Base-by-base conservation (phyloP, 2,113 vertebrate genomes). In the Paradisaea rubra region DNA sequence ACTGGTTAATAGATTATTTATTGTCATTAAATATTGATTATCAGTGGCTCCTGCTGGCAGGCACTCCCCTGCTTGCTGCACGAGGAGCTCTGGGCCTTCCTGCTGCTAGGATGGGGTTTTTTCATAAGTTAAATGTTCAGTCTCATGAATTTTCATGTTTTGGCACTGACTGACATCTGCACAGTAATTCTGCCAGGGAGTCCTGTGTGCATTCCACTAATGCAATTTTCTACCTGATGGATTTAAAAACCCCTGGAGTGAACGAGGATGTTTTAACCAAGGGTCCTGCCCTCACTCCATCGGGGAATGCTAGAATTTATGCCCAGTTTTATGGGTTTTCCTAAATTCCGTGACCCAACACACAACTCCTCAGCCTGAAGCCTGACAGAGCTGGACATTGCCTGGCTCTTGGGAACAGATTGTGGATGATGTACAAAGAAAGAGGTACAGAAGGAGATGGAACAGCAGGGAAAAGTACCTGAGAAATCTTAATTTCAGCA, bases 1-100 rank as follows among this genome's bases (percentile, higher is more conserved):
- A 76, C 71, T 22, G 53, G 31, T 82, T 74, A 85, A 92, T 92
- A 11, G 89, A 92, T 95, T 88, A 87, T 94, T 94, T 94, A 89
- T 95, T 94, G 41, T 2, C 81, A 94, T 95, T 81, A 94, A 96
- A 82, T 85, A 95, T 94, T 92, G 93, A 94, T 91, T 80, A 82
- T 53, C 49, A 11, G 57, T 23, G 52, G 49, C 54, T 94, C 52
- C 44, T 50, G 76, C 78, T 80, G 81, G 80, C 66, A 86, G 81
- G 66, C 54, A 24, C 31, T 83, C 70, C 77, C 69, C 61, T 80
- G 66, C 57, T 74, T 28, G 25, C 56, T 64, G 85, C 74, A 82
- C 56, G 11, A 53, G n/a, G 16, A 89, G 81, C 65, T 93, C 15
- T 53, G 33, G 28, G 84, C 89, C n/a, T 71, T 5, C 65, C 31